Conservation (phyloP, 2,113 vertebrate genomes). For the Indicator maculatus region DNA sequence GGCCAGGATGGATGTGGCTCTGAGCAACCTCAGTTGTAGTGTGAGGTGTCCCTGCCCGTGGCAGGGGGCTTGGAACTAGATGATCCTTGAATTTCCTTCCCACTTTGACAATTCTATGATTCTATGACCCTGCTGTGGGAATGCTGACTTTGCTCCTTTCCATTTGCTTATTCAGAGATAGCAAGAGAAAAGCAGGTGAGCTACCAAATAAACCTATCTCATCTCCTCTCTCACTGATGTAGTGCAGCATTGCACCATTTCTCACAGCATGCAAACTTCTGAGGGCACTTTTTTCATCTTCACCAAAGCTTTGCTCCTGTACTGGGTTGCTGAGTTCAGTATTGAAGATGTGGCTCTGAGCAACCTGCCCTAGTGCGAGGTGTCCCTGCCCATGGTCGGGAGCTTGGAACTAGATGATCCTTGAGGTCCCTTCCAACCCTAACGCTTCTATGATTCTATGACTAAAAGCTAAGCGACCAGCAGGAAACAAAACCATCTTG, state of each 20-base stretch:
- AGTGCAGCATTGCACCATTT: not conserved
- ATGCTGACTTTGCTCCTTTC: not conserved
- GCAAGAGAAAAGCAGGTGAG: too few species aligned
- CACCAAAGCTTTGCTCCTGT: not conserved
- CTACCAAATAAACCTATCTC: not conserved
- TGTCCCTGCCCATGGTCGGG: too few species aligned
- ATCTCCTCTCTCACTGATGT: not conserved
- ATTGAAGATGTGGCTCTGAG: not conserved
- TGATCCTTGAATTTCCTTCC: too few species aligned
- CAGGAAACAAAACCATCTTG: constrained; percentile 17
- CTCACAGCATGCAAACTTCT: not conserved
- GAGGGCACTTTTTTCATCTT: not conserved
- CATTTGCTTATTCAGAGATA: not conserved
- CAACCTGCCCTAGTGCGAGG: too few species aligned
- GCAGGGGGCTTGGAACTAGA: too few species aligned
- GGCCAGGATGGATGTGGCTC: too few species aligned
- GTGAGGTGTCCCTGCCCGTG: too few species aligned
- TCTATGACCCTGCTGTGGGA: not conserved
- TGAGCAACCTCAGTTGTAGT: too few species aligned
- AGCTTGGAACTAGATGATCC: too few species aligned
- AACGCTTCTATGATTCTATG: not conserved
- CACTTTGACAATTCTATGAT: too few species aligned
- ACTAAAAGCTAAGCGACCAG: constrained; percentile 13
- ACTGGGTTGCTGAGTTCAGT: not conserved
- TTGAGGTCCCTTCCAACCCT: too few species aligned